Conservation (phyloP, 2,113 vertebrate genomes). For the Hyla sarda region DNA sequence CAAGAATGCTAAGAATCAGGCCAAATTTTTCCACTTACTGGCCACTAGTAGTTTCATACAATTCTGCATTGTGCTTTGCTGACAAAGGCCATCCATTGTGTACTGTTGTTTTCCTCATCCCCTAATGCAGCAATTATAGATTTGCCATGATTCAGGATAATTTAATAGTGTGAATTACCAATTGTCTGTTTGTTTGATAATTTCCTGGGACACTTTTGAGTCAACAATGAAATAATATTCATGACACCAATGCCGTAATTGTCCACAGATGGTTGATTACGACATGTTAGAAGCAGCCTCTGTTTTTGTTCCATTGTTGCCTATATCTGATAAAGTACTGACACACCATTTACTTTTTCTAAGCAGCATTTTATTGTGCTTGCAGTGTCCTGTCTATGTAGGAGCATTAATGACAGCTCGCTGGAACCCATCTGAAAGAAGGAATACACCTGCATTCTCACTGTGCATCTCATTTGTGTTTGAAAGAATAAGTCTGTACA, state of each 20-base stretch:
- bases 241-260: not conserved
- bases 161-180: not conserved
- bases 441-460: conserved; percentile 47
- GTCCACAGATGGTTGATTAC: not conserved
- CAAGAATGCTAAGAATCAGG: no score
- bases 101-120: not conserved
- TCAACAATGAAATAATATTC: not conserved
- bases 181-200: not conserved
- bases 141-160: not conserved
- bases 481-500: conserved; percentile 57
- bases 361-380: not conserved
- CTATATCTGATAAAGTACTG: not conserved
- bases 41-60: not conserved
- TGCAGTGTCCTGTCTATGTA: not conserved
- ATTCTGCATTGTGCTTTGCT: not conserved
- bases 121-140: not conserved
- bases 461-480: conserved; percentile 54
- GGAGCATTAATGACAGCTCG: conserved; percentile 17
- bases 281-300: not conserved
- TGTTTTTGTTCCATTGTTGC: not conserved
- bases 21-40: no score
- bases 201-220: not conserved
- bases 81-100: not conserved
- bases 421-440: conserved; percentile 35
- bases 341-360: not conserved